These are phyloP conservation scores for Trichopria drosophilae DNA, from an alignment of 2,888 invertebrate species.

Conservation along the genomic window DNA sequence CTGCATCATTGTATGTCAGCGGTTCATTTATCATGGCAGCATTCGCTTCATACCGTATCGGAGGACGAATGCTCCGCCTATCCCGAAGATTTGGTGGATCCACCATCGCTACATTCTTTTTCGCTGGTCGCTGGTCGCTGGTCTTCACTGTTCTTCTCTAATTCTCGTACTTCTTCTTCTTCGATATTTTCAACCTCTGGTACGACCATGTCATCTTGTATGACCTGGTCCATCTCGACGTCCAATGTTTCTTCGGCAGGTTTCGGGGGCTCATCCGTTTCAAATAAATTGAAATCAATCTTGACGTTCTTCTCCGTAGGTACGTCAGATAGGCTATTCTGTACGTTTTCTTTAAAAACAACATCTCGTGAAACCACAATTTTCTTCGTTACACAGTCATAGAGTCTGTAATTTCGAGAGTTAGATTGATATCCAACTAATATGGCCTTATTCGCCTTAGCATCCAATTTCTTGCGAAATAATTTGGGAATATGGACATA, in stretches of 20 bases:
- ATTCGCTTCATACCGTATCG: constrained; percentile 12
- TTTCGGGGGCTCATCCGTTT: neutral
- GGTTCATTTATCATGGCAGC: constrained; percentile 7
- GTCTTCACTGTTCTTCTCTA: neutral
- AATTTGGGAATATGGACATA: constrained; percentile 7
- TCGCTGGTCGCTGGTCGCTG: neutral
- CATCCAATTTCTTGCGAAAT: constrained; percentile 2
- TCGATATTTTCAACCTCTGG: neutral
- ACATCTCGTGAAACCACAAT: neutral
- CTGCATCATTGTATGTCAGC: constrained; percentile 16
- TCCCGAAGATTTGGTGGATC: neutral
- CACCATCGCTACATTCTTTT: neutral
- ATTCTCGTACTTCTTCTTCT: neutral
- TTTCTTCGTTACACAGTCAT: neutral
- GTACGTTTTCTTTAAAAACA: constrained; percentile 1
- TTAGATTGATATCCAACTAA: constrained; percentile 7
- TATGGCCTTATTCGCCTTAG: constrained; percentile 7
- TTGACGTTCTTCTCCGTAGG: too few relatives aligned
- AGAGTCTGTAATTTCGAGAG: neutral
- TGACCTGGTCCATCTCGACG: neutral
- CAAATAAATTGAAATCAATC: constrained; percentile 2
- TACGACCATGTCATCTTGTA: neutral
- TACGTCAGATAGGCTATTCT: too few relatives aligned
- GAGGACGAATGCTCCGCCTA: neutral
- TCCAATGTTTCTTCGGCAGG: neutral